Conservation (phyloP, 2,888 invertebrate genomes). For the Spisula subtruncata region DNA sequence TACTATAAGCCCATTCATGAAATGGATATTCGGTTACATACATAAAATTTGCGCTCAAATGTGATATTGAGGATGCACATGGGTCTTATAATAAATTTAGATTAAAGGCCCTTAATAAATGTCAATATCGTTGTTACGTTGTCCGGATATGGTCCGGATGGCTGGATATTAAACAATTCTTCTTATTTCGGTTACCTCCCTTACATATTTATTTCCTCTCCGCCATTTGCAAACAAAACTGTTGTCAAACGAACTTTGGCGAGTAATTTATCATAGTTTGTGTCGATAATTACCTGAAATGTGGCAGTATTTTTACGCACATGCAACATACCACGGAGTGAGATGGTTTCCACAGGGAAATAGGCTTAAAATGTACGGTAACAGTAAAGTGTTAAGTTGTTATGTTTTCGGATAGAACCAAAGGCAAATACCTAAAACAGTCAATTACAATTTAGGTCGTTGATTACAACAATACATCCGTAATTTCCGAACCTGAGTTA, state of each 20-base stretch:
- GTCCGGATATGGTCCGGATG: neutral
- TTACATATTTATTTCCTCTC: slow-evolving; percentile 43
- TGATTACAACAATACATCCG: too few relatives aligned
- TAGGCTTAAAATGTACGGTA: slow-evolving; percentile 82
- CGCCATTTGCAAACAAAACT: slow-evolving; percentile 73
- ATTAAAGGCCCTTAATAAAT: too few relatives aligned
- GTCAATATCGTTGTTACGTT: too few relatives aligned
- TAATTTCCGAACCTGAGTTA: too few relatives aligned
- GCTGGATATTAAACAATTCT: neutral
- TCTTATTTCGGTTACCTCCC: slow-evolving; percentile 27
- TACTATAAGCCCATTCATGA: too few relatives aligned
- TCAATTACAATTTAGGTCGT: neutral
- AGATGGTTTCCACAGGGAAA: slow-evolving; percentile 85
- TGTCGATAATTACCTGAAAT: slow-evolving; percentile 61
- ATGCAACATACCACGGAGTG: slow-evolving; percentile 82
- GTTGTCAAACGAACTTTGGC: slow-evolving; percentile 50
- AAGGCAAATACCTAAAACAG: neutral
- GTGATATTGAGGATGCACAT: too few relatives aligned
- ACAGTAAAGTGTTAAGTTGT: neutral
- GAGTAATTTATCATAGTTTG: neutral
- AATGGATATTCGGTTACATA: too few relatives aligned
- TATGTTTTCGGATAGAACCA: neutral
- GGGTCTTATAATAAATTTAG: too few relatives aligned
- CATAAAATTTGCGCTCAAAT: too few relatives aligned
- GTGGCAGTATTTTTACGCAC: slow-evolving; percentile 86